Evolutionary conservation across 2,888 invertebrate species (phyloP), one percentile per base, ranked within the genome.

Genomic region (Prenolepis imparis): DNA sequence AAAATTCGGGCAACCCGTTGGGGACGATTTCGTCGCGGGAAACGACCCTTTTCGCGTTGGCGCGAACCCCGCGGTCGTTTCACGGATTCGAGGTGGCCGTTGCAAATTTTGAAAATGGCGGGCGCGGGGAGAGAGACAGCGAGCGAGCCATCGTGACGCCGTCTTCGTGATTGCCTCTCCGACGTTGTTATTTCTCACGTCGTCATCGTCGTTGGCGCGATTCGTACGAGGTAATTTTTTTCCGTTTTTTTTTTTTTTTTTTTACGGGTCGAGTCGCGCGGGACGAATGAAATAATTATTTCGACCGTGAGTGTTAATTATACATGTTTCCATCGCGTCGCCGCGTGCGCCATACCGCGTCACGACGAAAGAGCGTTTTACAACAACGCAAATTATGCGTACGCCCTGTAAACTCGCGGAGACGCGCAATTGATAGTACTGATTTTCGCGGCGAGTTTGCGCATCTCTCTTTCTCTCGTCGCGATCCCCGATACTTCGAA

Each of bases 51-150:
- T 39, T 1, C 21, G 44, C 64, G 21, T 5, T 3, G 5, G 3
- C 39, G 21, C 15, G 64, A 64, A 39, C 64, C 21, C 21, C 39
- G 52, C 2, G n/a, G n/a, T 52, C 52, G 15, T n/a, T n/a, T 36
- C 4, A 1, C 18, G 15, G 4, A 1, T 1, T 24, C 41, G 73
- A 41, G 12, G n/a, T 36, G 24, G 15, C 75, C 59, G 52, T 72
- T 84, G 73, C 73, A 32, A 88, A 91, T 92, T 94, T 94, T 93
- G 93, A 93, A 94, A 94, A 93, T 94, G 94, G 93, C 94, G 93
- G 94, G 93, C 90, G 91, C 90, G 91, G 87, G 64, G 84, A 86
- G 73, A 21, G 15, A 32, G 4, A 12, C 36, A 36, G 36, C 36
- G 36, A 36, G 5, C 4, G 85, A 68, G 70, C 32, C 73, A 39